A percentile compares a stretch with the other conserved stretches of the same genome.
Conservation (phyloP, 2,797 vertebrate species). For the Acrocephalus scirpaceus region DNA sequence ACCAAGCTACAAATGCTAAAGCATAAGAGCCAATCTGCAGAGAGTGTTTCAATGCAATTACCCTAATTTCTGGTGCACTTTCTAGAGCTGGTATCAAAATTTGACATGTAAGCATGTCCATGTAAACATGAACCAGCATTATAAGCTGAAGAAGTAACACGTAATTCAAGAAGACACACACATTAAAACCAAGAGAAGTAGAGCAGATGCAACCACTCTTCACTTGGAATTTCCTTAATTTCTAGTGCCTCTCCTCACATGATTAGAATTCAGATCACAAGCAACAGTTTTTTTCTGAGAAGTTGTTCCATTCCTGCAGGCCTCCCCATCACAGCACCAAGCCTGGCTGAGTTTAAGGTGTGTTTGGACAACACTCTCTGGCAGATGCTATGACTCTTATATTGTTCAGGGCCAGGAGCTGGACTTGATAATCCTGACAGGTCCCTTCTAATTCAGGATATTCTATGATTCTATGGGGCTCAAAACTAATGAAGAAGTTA, state of each 20-base stretch:
- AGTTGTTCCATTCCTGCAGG: background rate
- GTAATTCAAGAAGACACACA: background rate
- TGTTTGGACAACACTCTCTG: background rate
- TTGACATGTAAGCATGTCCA: background rate
- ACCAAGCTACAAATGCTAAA: conserved; percentile 59
- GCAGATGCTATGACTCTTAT: background rate
- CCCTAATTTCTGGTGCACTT: background rate
- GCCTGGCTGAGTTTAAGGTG: background rate
- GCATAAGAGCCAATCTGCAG: background rate
- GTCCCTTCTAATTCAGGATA: background rate
- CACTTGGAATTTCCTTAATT: background rate
- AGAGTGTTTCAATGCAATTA: background rate
- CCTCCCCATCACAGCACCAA: background rate
- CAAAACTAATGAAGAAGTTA: background rate
- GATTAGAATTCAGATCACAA: background rate
- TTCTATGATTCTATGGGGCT: background rate
- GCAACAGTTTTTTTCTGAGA: background rate
- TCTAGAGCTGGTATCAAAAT: conserved; percentile 23
- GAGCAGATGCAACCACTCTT: background rate
- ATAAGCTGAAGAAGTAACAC: background rate
- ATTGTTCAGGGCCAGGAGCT: background rate
- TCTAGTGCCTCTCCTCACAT: background rate
- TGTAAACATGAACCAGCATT: background rate
- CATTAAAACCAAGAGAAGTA: background rate
- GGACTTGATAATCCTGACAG: background rate